These are phyloP conservation scores for Anser cygnoides DNA, from an alignment of 2,113 vertebrate genomes.

Conservation along the genomic window DNA sequence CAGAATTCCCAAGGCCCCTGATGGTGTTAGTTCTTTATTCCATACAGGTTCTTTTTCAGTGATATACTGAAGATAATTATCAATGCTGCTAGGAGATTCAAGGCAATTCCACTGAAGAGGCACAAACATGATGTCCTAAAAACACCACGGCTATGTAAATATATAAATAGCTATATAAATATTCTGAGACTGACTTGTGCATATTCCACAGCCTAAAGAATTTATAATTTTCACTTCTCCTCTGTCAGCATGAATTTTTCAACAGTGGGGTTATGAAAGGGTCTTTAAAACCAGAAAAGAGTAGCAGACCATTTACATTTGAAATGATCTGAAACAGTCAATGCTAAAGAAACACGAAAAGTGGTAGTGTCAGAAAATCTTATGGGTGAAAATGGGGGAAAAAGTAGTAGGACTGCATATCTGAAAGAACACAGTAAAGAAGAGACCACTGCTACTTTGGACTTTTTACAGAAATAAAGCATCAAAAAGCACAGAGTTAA, in stretches of 20 bases:
- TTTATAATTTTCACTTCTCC: not conserved
- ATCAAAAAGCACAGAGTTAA: not conserved
- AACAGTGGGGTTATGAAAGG: not conserved
- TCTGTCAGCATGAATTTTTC: not conserved
- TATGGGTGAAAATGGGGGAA: not conserved
- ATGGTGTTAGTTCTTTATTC: not conserved
- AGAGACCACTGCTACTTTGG: not conserved
- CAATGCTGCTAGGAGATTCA: not conserved
- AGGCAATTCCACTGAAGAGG: not conserved
- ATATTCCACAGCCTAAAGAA: not conserved
- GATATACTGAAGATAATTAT: not conserved
- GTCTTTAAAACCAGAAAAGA: not conserved
- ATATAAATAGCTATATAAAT: not conserved
- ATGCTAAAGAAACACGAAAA: not conserved
- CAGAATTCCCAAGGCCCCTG: not conserved
- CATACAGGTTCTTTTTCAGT: not conserved
- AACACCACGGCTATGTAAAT: not conserved
- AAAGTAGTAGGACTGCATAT: not conserved
- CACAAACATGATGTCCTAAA: not conserved
- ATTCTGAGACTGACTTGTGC: not conserved
- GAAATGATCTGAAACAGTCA: not conserved
- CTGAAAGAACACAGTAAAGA: not conserved
- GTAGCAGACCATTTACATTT: not conserved
- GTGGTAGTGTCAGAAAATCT: not conserved
- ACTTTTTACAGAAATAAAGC: not conserved